A percentile compares a stretch with the other conserved stretches of the same genome.
Evolutionary conservation across 2,888 invertebrate species (phyloP).

Genomic region (Xylophagus ater): DNA sequence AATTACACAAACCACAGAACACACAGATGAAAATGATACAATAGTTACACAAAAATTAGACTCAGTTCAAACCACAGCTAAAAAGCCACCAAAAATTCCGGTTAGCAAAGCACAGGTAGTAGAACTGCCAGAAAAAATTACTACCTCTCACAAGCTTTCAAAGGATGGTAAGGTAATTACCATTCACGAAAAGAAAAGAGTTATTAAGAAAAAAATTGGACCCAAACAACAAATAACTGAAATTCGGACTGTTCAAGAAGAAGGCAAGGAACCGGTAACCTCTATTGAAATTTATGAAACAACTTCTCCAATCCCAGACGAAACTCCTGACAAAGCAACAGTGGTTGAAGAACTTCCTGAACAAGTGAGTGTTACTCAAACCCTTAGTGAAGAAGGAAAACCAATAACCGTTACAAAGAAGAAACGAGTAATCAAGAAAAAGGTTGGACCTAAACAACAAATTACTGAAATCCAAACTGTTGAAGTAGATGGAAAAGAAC

Average conservation of each 20-base stretch:
- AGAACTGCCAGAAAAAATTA: conserved; percentile 22
- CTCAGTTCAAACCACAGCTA: conserved; percentile 1
- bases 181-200: conserved; percentile 23
- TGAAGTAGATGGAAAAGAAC: conserved; percentile 26
- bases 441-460: conserved; percentile 32
- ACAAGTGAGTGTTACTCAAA: conserved; percentile 36
- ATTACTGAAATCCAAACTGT: conserved; percentile 32
- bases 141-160: conserved; percentile 26
- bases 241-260: conserved; percentile 27
- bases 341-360: conserved; percentile 27
- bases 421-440: conserved; percentile 31
- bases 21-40: conserved; percentile 25
- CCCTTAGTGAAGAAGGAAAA: conserved; percentile 32
- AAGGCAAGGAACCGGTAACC: conserved; percentile 26
- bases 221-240: conserved; percentile 25
- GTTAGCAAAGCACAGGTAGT: conserved; percentile 7
- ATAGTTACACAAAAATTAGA: conserved; percentile 24
- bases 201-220: conserved; percentile 17
- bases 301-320: conserved; percentile 31
- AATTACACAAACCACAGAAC: conserved; percentile 38
- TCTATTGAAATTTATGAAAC: conserved; percentile 35
- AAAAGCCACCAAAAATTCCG: conserved; percentile 5
- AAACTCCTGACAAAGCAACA: conserved; percentile 23
- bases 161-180: conserved; percentile 33
- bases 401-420: conserved; percentile 29